phyloP scores from a whole-genome alignment of 2,888 invertebrate genomes.

The Encarsia formosa region DNA sequence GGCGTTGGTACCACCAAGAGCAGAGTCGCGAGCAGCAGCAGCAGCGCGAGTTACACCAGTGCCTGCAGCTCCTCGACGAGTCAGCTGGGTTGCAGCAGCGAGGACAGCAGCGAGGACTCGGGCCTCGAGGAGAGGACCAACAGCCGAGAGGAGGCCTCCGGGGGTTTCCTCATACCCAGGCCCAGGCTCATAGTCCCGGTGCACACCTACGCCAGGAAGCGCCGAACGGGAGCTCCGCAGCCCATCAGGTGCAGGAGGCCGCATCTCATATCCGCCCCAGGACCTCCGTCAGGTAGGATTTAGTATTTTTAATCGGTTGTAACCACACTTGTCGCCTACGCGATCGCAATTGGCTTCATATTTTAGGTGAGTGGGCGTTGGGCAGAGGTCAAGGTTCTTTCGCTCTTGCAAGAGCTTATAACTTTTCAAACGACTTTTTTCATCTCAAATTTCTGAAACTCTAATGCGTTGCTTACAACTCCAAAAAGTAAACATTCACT shows the following conservation, averaged over 20 bases:
- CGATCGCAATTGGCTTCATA: no score
- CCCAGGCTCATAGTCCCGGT: slow-evolving; percentile 84
- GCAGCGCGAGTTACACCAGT: background rate
- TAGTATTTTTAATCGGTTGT: no score
- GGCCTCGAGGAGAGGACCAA: slow-evolving; percentile 27
- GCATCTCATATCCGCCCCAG: no score
- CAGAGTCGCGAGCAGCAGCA: background rate
- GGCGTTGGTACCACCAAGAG: slow-evolving; percentile 5
- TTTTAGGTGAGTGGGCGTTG: no score
- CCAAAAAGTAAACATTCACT: no score
- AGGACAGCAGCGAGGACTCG: slow-evolving; percentile 9
- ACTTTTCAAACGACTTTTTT: no score
- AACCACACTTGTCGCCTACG: no score
- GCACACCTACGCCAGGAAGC: slow-evolving; percentile 77
- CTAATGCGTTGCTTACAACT: no score
- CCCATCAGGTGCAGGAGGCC: slow-evolving; percentile 44
- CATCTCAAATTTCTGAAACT: no score
- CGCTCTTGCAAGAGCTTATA: no score
- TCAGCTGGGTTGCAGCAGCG: background rate
- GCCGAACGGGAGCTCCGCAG: slow-evolving; percentile 75
- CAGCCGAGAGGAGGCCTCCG: slow-evolving; percentile 25
- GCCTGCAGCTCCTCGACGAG: background rate
- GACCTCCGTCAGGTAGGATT: no score
- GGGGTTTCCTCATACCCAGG: slow-evolving; percentile 71
- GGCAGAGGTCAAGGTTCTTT: no score